These are phyloP conservation scores for Enteromius anoplus DNA, from an alignment of 2,797 vertebrate genomes.

Conservation along the genomic window DNA sequence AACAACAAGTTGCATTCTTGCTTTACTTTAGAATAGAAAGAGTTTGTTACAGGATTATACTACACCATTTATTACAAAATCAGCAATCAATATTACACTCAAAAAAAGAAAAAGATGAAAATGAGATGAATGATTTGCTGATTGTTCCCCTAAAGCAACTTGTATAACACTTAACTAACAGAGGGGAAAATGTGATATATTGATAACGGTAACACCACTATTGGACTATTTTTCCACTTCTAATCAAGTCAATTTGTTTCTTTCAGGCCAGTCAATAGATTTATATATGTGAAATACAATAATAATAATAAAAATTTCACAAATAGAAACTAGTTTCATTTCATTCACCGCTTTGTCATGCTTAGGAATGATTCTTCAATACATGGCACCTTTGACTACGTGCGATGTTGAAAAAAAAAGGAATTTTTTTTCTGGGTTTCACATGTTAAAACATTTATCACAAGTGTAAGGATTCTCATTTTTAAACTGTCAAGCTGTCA, in stretches of 20 bases:
- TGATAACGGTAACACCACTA: background rate
- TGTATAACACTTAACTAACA: too few relatives aligned
- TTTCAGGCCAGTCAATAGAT: background rate
- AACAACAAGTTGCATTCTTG: background rate
- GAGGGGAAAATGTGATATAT: too few relatives aligned
- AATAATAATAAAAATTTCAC: too few relatives aligned
- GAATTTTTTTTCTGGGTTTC: background rate
- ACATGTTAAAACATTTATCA: conserved; percentile 14
- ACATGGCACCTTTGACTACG: background rate
- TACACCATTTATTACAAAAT: background rate
- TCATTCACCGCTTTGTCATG: too few relatives aligned
- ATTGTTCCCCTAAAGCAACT: too few relatives aligned
- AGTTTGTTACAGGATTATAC: background rate
- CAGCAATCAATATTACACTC: too few relatives aligned
- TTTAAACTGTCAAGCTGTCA: conserved; percentile 17
- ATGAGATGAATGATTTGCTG: too few relatives aligned
- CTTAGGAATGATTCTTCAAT: too few relatives aligned
- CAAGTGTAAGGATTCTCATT: background rate
- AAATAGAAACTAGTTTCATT: too few relatives aligned
- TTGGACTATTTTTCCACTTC: background rate
- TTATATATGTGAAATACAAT: too few relatives aligned
- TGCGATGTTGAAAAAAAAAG: background rate
- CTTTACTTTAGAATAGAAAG: background rate
- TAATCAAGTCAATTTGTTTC: background rate
- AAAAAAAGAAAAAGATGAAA: too few relatives aligned